Evolutionary conservation across 2,888 invertebrate genomes (phyloP), one percentile per base, ranked within the genome.

Genomic region (Parnassius orleans): DNA sequence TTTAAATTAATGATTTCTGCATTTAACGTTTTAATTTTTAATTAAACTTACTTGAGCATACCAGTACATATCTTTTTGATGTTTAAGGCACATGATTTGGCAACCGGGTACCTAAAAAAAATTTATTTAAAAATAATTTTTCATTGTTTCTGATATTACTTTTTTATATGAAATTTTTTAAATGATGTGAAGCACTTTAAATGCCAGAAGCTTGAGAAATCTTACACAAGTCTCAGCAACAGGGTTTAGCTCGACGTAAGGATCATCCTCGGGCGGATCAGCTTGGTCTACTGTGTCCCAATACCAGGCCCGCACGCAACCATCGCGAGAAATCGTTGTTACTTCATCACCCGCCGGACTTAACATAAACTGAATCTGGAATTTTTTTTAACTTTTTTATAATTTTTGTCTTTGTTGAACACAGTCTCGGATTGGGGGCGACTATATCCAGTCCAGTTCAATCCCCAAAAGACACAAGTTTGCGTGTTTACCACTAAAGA

Each of bases 201-300:
- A 33, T 33, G 7, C 33, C 5, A 33, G 33, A 33, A 33, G 33
- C 33, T 33, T 33, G 9, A 14, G n/a, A 14, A 43, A 42, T 47
- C 54, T 14, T 74, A 91, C 94, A 69, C 93, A 93, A 72, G 96
- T 95, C 81, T 98, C 97, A 72, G 96, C 96, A 60, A 96, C 95
- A 1, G 98, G 98, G 78, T 98, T 97, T 62, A 97, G 93, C 83
- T 97, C 95, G 33, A 97, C 94, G 65, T 94, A 94, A 9, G 94
- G 93, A 71, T 96, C 95, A 9, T 96, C 95, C 71, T 97, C 97
- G 0, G 95, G 94, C 0, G 95, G 95, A 83, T 98, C 96, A 0
- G 97, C 96, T 66, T 95, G 94, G 70, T 98, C 97, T n/a, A 98
- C 96, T 0, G 95, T 95, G 71, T 97, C 97, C 93, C 97, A 98